Conservation (phyloP, 2,797 vertebrate species). For the Gambelia wislizenii region DNA sequence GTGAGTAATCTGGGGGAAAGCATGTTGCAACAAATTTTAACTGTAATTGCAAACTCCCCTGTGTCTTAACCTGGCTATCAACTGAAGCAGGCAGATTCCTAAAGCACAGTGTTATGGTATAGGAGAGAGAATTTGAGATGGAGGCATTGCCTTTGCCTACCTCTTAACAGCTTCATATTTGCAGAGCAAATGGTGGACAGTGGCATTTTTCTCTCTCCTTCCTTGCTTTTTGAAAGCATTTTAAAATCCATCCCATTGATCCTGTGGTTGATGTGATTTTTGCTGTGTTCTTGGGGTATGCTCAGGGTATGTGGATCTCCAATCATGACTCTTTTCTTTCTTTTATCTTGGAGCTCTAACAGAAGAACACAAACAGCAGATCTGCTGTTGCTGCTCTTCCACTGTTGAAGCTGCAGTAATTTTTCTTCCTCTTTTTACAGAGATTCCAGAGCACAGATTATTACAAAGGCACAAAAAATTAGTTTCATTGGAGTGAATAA, state of each 20-base stretch:
- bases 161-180: no score
- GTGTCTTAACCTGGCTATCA: neutral
- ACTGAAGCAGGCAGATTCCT: neutral
- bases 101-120: neutral
- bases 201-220: neutral
- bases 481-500: neutral
- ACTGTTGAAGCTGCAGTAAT: no score
- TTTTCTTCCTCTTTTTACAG: neutral
- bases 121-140: neutral
- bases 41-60: neutral
- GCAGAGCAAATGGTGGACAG: neutral
- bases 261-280: neutral
- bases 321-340: neutral
- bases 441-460: neutral
- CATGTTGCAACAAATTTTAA: neutral
- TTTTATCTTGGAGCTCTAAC: neutral
- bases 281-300: neutral
- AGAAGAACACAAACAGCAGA: neutral
- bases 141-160: neutral
- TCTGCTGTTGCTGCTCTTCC: neutral
- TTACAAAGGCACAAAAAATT: neutral
- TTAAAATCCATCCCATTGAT: neutral
- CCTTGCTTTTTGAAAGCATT: neutral
- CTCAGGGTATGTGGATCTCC: neutral
- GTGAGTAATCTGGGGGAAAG: constrained; percentile 71